Conservation (phyloP, 2,888 invertebrate species). For the Thymelicus sylvestris region DNA sequence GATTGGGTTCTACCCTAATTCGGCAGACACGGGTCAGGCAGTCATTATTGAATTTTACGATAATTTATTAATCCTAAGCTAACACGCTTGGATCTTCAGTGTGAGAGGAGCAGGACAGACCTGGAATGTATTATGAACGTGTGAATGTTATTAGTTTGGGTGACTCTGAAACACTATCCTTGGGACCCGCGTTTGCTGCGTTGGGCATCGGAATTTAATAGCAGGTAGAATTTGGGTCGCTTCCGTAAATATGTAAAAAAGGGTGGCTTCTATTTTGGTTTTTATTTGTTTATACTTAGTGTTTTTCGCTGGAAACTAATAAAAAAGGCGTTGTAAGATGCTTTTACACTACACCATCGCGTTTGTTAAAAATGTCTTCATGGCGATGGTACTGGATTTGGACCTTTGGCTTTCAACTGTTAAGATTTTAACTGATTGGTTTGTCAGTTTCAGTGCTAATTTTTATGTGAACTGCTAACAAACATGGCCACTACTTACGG, state of each 20-base stretch:
- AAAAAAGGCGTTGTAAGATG: background rate
- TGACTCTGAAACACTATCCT: background rate
- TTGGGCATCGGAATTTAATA: slow-evolving; percentile 16
- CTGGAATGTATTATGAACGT: slow-evolving; percentile 14
- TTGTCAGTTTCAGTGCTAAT: too few species aligned
- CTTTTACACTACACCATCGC: too few species aligned
- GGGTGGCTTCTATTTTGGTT: slow-evolving; percentile 4
- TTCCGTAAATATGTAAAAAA: slow-evolving; percentile 1
- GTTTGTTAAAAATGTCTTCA: too few species aligned
- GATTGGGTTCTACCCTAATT: slow-evolving; percentile 25
- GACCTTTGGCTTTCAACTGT: too few species aligned
- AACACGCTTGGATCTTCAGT: slow-evolving; percentile 14
- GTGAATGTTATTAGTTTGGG: slow-evolving; percentile 17
- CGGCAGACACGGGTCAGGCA: slow-evolving; percentile 25
- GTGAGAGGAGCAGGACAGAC: background rate
- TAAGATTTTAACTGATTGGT: too few species aligned
- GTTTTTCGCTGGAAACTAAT: background rate
- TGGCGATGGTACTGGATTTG: too few species aligned
- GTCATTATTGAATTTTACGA: slow-evolving; percentile 29
- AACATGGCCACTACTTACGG: too few species aligned
- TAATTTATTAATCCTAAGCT: slow-evolving; percentile 29
- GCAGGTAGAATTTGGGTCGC: slow-evolving; percentile 13
- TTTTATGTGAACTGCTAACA: too few species aligned
- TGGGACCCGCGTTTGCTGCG: slow-evolving; percentile 15
- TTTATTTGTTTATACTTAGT: background rate